phyloP scores from a whole-genome alignment of 2,113 vertebrate species.

The Arothron firmamentum region DNA sequence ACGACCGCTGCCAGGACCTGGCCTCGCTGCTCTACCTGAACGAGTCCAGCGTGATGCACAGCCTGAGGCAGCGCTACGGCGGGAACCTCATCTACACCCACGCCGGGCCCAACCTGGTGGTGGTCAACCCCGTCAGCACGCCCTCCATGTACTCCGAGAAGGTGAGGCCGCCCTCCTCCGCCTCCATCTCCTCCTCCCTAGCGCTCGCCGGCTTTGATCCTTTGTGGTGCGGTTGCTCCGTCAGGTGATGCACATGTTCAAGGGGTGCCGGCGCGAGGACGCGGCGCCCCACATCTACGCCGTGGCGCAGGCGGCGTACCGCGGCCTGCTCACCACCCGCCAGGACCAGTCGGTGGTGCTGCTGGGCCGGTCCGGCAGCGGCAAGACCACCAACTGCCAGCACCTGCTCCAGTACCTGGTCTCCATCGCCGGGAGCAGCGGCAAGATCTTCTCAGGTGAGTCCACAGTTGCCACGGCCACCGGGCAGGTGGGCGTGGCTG shows the following conservation, averaged over 20 bases:
- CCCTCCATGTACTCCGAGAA: slow-evolving; percentile 97
- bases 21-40: slow-evolving; percentile 92
- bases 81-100: slow-evolving; percentile 91
- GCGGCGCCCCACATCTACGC: slow-evolving; percentile 89
- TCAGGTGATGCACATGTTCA: slow-evolving; percentile 99
- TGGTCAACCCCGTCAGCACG: slow-evolving; percentile 91
- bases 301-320: slow-evolving; percentile 89
- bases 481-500: no score
- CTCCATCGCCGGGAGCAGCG: slow-evolving; percentile 86
- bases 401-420: slow-evolving; percentile 92
- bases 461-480: no score
- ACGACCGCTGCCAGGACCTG: slow-evolving; percentile 86
- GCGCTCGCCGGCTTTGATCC: no score
- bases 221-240: not conserved
- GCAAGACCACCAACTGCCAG: slow-evolving; percentile 95
- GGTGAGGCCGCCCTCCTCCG: slow-evolving; percentile 66
- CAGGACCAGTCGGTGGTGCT: slow-evolving; percentile 93
- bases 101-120: slow-evolving; percentile 85
- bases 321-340: slow-evolving; percentile 88
- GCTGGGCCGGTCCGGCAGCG: slow-evolving; percentile 87
- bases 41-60: slow-evolving; percentile 91
- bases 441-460: slow-evolving; percentile 90
- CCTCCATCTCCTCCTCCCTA: no score
- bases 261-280: slow-evolving; percentile 91
- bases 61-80: slow-evolving; percentile 89